Base-by-base conservation (phyloP, 37 sponge, comb jelly and placozoan species). In the Chondrilla cf. caribensis region DNA sequence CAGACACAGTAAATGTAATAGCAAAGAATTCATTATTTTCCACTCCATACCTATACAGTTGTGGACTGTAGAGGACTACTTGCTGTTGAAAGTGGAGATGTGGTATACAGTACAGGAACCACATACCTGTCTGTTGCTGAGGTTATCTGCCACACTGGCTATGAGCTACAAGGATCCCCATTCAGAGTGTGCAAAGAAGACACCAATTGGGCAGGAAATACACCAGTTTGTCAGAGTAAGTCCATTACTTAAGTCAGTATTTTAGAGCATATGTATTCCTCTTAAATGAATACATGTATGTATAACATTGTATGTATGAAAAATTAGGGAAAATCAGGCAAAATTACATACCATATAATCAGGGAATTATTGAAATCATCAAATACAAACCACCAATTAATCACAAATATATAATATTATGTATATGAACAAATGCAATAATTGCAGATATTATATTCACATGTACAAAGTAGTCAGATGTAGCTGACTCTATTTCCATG, bases 71-170 rank as follows among this genome's bases (percentile, higher is more conserved):
- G 42, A 73, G 76, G 76, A 0, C 1, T 38, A 43, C n/a, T 36
- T 73, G 41, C 43, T 25, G 44, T 73, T 3, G 24, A 39, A 37
- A 40, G 36, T 40, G 76, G 76, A 25, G 76, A 73, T 37, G 1
- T 73, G n/a, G 40, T 42, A 73, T 73, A 40, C 25, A 73, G 76
- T 40, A 29, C 64, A 28, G 76, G 76, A 4, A 73, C 76, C 21
- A 42, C 76, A 1, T 73, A 43, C 76, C 36, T 24, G 3, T 73
- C 76, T 36, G 76, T 73, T 15, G 76, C 76, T 39, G 24, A 39
- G 43, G 22, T 43, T 37, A 43, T 37, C 21, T 73, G 76, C 43
- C 44, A 73, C 25, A 37, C 29, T 39, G 76, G 76, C 19, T 73
- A 73, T 42, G 44, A 25, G 44, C 44, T 73, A 25, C 11, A 39